Evolutionary conservation across 2,797 vertebrate species (phyloP).

Genomic region (Manis pentadactyla): DNA sequence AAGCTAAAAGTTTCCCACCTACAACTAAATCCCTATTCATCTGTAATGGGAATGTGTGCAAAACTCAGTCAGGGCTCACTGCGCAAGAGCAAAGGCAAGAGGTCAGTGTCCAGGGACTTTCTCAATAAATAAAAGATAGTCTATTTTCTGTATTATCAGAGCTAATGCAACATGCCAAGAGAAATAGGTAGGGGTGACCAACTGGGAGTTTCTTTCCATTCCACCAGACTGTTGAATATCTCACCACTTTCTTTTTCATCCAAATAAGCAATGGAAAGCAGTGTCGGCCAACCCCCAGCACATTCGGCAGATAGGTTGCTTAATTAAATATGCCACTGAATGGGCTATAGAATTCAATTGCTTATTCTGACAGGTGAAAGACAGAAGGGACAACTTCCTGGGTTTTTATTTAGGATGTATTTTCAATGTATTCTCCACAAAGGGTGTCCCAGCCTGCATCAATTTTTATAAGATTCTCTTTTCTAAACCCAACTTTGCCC

Average conservation of each 20-base stretch:
- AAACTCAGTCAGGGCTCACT: constrained; percentile 61
- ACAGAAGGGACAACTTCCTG: constrained; percentile 67
- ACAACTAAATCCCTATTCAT: constrained; percentile 39
- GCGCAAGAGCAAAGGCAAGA: constrained; percentile 62
- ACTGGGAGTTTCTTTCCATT: constrained; percentile 72
- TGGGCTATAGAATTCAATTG: constrained; percentile 67
- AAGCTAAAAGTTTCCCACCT: constrained; percentile 58
- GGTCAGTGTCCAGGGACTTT: background rate
- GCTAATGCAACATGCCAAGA: background rate
- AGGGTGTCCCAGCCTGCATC: constrained; percentile 62
- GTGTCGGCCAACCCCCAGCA: constrained; percentile 56
- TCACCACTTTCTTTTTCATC: constrained; percentile 62
- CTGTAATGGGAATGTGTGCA: background rate
- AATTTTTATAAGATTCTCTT: constrained; percentile 69
- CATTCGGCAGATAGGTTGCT: constrained; percentile 72
- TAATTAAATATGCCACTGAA: constrained; percentile 80
- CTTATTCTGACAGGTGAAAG: constrained; percentile 81
- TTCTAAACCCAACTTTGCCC: constrained; percentile 46
- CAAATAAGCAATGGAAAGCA: constrained; percentile 64
- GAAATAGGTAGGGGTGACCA: constrained; percentile 74
- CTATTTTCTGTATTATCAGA: background rate
- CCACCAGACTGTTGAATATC: constrained; percentile 54
- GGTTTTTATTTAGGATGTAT: constrained; percentile 76
- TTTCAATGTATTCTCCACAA: constrained; percentile 76
- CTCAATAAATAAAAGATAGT: constrained; percentile 67